A percentile compares a stretch with the other conserved stretches of the same genome.
These are phyloP conservation scores for Siniperca knerii DNA, from an alignment of 2,113 vertebrate genomes.

Conservation along the genomic window DNA sequence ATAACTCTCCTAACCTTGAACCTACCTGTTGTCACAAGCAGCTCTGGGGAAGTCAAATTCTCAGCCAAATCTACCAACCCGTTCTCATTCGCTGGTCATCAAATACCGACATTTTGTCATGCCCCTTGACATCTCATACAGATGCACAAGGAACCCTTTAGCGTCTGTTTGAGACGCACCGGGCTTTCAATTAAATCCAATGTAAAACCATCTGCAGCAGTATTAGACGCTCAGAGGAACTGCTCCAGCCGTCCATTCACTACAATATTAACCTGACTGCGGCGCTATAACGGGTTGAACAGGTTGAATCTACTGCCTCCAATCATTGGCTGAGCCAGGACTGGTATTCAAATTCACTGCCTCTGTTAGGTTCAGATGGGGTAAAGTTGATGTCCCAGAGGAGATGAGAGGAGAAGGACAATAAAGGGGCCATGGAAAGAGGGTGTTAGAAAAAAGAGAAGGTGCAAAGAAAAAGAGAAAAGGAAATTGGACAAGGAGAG, in stretches of 20 bases:
- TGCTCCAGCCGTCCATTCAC: too few relatives aligned
- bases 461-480: not conserved
- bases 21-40: conserved; percentile 31
- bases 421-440: not conserved
- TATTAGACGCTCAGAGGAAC: too few relatives aligned
- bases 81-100: too few relatives aligned
- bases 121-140: too few relatives aligned
- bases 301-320: not conserved
- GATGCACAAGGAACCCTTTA: too few relatives aligned
- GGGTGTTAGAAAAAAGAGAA: not conserved
- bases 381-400: not conserved
- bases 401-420: not conserved
- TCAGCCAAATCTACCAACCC: not conserved
- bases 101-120: too few relatives aligned
- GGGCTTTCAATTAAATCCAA: too few relatives aligned
- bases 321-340: conserved; percentile 24
- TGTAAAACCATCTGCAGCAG: too few relatives aligned
- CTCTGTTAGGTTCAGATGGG: conserved; percentile 27
- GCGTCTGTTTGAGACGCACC: too few relatives aligned
- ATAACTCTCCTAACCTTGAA: conserved; percentile 45
- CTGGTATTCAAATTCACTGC: not conserved
- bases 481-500: not conserved
- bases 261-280: too few relatives aligned
- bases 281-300: too few relatives aligned
- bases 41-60: conserved; percentile 30